Base-by-base conservation (phyloP, 2,888 invertebrate species). In the Arge pagana region DNA sequence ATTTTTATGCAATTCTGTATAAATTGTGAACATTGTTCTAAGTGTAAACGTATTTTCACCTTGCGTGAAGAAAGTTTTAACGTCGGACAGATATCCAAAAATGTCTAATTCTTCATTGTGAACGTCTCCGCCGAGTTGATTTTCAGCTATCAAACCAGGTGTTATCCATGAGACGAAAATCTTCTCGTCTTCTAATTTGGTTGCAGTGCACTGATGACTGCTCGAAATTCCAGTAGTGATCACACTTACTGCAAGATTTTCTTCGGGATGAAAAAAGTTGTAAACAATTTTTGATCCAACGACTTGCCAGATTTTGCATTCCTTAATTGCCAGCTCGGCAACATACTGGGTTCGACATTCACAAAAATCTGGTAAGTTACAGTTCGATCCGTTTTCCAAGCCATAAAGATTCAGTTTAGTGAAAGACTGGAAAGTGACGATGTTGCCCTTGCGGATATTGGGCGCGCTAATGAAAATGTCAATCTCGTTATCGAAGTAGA, bases 11-110 rank as follows among this genome's bases (percentile, higher is more conserved):
- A n/a, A n/a, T n/a, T n/a, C n/a, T n/a, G n/a, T n/a, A n/a, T n/a
- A n/a, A n/a, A n/a, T n/a, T n/a, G n/a, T n/a, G n/a, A n/a, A n/a
- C n/a, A n/a, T n/a, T n/a, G n/a, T n/a, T n/a, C n/a, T n/a, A n/a
- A n/a, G n/a, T n/a, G n/a, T 24, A 11, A 23, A 23, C 7, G 13
- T 4, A n/a, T 1, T 33, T 15, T 45, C 23, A 45, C 45, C 45
- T 7, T 16, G 33, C 10, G 35, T 45, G 11, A 49, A 53, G 37
- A 71, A 66, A 2, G 60, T 50, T 5, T 54, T 13, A 1, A 57
- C 63, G 39, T 72, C 72, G 24, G 61, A 64, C 6, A 70, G 36
- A 3, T 62, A 69, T 10, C 69, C 72, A 4, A 31, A 37, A 7
- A 66, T 53, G 11, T 55, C 52, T 3, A 53, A 7, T 2, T 50